Base-by-base conservation (phyloP, 2,888 invertebrate genomes). In the Drosophila pseudotalamancana region DNA sequence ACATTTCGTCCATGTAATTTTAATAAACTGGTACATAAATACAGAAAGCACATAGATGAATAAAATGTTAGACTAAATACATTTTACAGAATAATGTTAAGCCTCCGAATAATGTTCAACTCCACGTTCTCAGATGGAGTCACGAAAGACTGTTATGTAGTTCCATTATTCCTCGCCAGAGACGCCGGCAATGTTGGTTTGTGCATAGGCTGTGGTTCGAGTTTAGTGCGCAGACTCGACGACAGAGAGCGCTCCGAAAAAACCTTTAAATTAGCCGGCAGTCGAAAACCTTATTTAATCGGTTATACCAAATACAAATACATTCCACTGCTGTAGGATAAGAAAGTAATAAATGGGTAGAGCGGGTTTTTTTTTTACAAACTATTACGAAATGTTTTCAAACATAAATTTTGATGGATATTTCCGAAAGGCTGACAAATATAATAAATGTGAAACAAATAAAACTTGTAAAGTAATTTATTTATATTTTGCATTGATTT, bases 151-250 rank as follows among this genome's bases (percentile, higher is more conserved):
- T 37, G 57, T 45, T 53, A 53, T 46, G 42, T 72, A 80, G 75
- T 80, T 66, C 77, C 27, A 9, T 32, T 43, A 42, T 60, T 68
- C 37, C 37, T 72, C 83, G 83, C 69, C 57, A 75, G 83, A 60
- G 40, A 63, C 51, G 49, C 27, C 21, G 25, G 9, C 11, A n/a
- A 43, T 4, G 5, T 37, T n/a, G 80, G 80, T 81, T 80, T 57
- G 84, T 84, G 81, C 50, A 72, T 46, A 63, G 72, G 64, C 75
- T 80, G 59, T 25, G 31, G 39, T 29, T 23, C 14, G 14, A 18
- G n/a, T 2, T 50, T 62, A 68, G 54, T 82, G 79, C 78, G 78
- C 76, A 76, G 34, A 82, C 73, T 79, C 82, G 56, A 49, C 79
- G 27, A 60, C 42, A 78, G 82, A 75, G 78, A 11, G 76, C 82